These are phyloP conservation scores for Solenopsis invicta DNA, from an alignment of 1,140 invertebrate genomes.

Conservation along the genomic window DNA sequence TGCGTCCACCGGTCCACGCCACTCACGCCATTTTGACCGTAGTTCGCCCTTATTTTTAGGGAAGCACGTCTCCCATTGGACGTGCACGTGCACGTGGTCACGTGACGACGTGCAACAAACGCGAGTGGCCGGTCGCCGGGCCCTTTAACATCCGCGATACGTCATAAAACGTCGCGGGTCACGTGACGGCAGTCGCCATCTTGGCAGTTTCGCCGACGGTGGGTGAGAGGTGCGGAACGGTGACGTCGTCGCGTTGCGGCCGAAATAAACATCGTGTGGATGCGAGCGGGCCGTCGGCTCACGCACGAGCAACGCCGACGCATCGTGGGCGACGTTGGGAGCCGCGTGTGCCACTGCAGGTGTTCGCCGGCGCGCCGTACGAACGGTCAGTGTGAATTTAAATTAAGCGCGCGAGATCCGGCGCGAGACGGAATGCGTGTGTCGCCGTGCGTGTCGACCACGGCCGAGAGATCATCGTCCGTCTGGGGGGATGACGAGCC, in stretches of 20 bases:
- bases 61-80: conserved; percentile 70
- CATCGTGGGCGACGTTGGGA: conserved; percentile 64
- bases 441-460: too few species aligned
- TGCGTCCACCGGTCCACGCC: too few species aligned
- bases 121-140: conserved; percentile 69
- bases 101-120: conserved; percentile 72
- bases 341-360: conserved; percentile 74
- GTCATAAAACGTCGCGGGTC: conserved; percentile 79
- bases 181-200: conserved; percentile 83
- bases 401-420: conserved; percentile 78
- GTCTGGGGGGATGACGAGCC: conserved; percentile 77
- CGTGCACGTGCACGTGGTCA: conserved; percentile 74
- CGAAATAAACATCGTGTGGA: conserved; percentile 83
- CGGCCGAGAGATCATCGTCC: too few species aligned
- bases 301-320: conserved; percentile 68
- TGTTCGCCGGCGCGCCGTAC: conserved; percentile 76
- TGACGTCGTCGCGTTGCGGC: conserved; percentile 85
- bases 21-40: conserved; percentile 69
- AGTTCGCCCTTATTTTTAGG: conserved; percentile 74
- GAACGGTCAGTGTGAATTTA: conserved; percentile 80
- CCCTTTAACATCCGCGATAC: conserved; percentile 78
- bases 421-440: conserved; percentile 40
- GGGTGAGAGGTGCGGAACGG: conserved; percentile 78
- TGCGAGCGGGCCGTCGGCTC: conserved; percentile 73
- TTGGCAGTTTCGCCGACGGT: conserved; percentile 84